Percentiles rank a stretch among this genome's conserved stretches.
phyloP scores from a whole-genome alignment of 2,888 invertebrate genomes.

The Heliconius hortense region DNA sequence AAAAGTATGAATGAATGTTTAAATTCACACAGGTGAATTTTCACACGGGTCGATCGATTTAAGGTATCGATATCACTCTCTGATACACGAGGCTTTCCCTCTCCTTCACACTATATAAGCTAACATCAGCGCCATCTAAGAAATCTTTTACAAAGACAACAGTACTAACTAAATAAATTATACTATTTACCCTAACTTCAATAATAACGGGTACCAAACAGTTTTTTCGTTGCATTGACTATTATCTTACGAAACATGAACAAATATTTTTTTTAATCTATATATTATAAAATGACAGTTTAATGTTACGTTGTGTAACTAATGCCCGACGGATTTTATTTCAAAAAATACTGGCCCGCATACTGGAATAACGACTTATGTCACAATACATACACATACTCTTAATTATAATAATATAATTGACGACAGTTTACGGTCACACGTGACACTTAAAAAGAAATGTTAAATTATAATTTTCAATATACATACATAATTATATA shows the following conservation, averaged over 20 bases:
- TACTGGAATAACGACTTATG: constrained; percentile 38
- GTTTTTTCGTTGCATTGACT: constrained; percentile 43
- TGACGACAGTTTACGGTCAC: constrained; percentile 38
- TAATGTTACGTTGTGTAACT: constrained; percentile 38
- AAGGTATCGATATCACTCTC: background rate
- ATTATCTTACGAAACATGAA: constrained; percentile 39
- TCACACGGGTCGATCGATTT: too few species aligned
- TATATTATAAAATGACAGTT: constrained; percentile 31
- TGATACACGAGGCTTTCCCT: constrained; percentile 3
- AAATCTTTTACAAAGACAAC: constrained; percentile 49
- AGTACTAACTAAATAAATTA: constrained; percentile 63
- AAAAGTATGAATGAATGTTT: too few species aligned
- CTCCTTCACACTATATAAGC: constrained; percentile 38
- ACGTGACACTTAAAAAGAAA: constrained; percentile 28
- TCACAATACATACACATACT: constrained; percentile 30
- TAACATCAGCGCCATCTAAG: constrained; percentile 48
- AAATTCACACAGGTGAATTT: too few species aligned
- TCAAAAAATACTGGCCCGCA: constrained; percentile 57
- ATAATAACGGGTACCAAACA: constrained; percentile 38
- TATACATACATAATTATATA: constrained; percentile 12
- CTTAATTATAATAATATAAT: constrained; percentile 41
- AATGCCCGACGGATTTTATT: constrained; percentile 42
- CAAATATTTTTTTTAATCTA: constrained; percentile 37
- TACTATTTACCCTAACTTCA: constrained; percentile 48
- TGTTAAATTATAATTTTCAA: constrained; percentile 1